Evolutionary conservation across 2,888 invertebrate genomes (phyloP).

Genomic region (Cataglyphis livida): DNA sequence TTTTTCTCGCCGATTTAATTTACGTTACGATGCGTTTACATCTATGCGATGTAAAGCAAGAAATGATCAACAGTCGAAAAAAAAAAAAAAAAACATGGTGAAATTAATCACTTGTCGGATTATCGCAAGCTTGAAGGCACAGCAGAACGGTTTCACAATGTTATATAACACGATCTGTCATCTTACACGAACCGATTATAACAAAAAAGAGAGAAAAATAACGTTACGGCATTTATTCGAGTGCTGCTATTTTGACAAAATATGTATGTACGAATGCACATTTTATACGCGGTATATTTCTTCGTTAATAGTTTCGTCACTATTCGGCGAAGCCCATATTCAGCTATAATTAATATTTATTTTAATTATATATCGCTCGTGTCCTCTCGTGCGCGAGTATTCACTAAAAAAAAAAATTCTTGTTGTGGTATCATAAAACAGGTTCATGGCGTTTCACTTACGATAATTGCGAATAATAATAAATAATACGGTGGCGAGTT

Average conservation of each 20-base stretch:
- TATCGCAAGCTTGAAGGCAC: slow-evolving; percentile 23
- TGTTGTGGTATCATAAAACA: slow-evolving; percentile 61
- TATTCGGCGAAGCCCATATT: slow-evolving; percentile 34
- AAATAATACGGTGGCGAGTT: slow-evolving; percentile 61
- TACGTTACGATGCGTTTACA: slow-evolving; percentile 24
- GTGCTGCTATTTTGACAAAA: slow-evolving; percentile 15
- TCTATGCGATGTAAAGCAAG: slow-evolving; percentile 42
- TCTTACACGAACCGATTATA: slow-evolving; percentile 3
- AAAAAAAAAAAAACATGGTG: background rate
- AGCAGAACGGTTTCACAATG: slow-evolving; percentile 3
- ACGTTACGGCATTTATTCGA: slow-evolving; percentile 24
- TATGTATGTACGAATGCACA: background rate
- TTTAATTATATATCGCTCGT: slow-evolving; percentile 62
- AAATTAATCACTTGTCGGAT: slow-evolving; percentile 49
- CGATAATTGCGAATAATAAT: slow-evolving; percentile 69
- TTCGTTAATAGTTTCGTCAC: slow-evolving; percentile 34
- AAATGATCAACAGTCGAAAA: background rate
- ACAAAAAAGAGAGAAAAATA: slow-evolving; percentile 20
- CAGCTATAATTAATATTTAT: slow-evolving; percentile 5
- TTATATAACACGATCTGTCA: slow-evolving; percentile 8
- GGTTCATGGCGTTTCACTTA: slow-evolving; percentile 63
- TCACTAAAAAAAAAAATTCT: slow-evolving; percentile 57
- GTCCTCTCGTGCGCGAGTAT: slow-evolving; percentile 43
- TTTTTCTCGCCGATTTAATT: slow-evolving; percentile 39
- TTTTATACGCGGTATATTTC: slow-evolving; percentile 7